Conservation (phyloP, 2,888 invertebrate species). For the Electrophaes corylata region DNA sequence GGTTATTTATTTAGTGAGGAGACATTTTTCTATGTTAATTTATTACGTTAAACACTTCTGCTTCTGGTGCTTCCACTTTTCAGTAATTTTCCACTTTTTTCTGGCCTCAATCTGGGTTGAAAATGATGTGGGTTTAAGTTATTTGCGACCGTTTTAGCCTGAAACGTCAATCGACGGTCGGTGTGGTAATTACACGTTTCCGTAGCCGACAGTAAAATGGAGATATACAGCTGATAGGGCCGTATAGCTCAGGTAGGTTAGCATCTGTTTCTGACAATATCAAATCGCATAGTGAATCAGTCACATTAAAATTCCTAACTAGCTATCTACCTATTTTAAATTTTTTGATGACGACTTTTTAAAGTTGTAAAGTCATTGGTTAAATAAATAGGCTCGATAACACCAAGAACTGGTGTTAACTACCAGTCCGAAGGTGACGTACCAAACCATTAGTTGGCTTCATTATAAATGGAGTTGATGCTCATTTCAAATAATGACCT, state of each 20-base stretch:
- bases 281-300: neutral
- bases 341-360: neutral
- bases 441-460: constrained; percentile 47
- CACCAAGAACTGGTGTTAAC: constrained; percentile 1
- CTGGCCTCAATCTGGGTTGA: constrained; percentile 34
- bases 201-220: constrained; percentile 63
- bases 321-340: neutral
- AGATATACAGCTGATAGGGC: constrained; percentile 59
- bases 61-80: constrained; percentile 41
- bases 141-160: constrained; percentile 44
- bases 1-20: constrained; percentile 58
- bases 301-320: neutral
- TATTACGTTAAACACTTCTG: constrained; percentile 45
- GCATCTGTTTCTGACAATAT: neutral
- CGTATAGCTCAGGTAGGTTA: constrained; percentile 41
- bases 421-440: neutral
- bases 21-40: constrained; percentile 60
- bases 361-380: no score
- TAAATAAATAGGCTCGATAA: neutral
- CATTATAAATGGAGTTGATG: constrained; percentile 31
- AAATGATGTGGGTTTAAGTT: constrained; percentile 35
- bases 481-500: constrained; percentile 1
- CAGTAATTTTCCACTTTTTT: constrained; percentile 46
- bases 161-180: constrained; percentile 48
- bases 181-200: constrained; percentile 64